Evolutionary conservation across 2,797 vertebrate genomes (phyloP).

Genomic region (Anisognathus igniventris): DNA sequence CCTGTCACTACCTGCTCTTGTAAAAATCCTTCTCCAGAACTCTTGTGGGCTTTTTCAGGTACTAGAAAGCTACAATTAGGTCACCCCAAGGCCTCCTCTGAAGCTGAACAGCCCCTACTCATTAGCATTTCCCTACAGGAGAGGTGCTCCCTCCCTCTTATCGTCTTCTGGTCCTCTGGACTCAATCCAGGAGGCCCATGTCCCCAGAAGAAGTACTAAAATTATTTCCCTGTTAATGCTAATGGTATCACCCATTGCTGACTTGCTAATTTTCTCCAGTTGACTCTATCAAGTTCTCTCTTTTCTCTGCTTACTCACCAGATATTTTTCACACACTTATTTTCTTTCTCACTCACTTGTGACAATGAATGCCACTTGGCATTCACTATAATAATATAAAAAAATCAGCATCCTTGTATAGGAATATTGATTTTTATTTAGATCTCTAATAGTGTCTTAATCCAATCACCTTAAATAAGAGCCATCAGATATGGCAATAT

Average conservation of each 20-base stretch:
- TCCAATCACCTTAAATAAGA: not conserved
- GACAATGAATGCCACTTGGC: not conserved
- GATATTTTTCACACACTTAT: not conserved
- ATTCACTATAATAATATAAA: not conserved
- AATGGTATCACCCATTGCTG: not conserved
- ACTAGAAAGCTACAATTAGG: not conserved
- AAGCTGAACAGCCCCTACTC: not conserved
- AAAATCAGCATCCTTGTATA: not conserved
- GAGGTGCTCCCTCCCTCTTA: not conserved
- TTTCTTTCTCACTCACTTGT: not conserved
- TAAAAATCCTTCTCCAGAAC: not conserved
- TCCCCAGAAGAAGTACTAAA: not conserved
- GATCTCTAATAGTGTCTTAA: not conserved
- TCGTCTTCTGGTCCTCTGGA: not conserved
- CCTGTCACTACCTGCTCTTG: not conserved
- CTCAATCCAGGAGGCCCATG: not conserved
- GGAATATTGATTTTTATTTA: not conserved
- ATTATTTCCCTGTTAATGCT: not conserved
- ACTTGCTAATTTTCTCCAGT: not conserved
- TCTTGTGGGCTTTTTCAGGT: not conserved
- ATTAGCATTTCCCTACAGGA: not conserved
- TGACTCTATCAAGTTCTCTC: not conserved
- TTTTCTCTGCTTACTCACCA: not conserved
- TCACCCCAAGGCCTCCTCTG: not conserved
- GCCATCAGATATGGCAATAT: not conserved